phyloP scores from a whole-genome alignment of 2,113 vertebrate species.

The Ameiurus melas region DNA sequence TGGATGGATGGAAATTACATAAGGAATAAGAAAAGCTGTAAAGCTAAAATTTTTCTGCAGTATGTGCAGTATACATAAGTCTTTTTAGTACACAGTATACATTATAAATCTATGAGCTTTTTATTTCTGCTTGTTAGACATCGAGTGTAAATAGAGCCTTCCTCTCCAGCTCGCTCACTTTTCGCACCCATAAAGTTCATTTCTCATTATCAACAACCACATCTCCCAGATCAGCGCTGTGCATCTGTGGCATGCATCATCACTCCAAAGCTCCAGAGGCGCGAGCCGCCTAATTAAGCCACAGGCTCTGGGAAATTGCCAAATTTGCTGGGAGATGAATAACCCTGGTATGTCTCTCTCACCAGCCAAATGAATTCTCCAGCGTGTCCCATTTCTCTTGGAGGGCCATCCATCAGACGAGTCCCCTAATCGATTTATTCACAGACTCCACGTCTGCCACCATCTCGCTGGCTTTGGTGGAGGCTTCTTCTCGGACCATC shows the following conservation, averaged over 20 bases:
- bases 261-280: slow-evolving; percentile 55
- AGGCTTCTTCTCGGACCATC: neutral
- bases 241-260: slow-evolving; percentile 57
- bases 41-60: too few species aligned
- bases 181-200: slow-evolving; percentile 26
- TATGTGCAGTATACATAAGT: too few species aligned
- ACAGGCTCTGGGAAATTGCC: slow-evolving; percentile 62
- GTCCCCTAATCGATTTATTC: slow-evolving; percentile 71
- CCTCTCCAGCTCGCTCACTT: neutral
- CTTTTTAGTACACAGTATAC: too few species aligned
- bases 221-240: slow-evolving; percentile 49
- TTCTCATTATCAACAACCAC: slow-evolving; percentile 57
- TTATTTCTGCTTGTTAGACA: too few species aligned
- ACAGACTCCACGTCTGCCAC: slow-evolving; percentile 57
- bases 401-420: slow-evolving; percentile 70
- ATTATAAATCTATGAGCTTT: too few species aligned
- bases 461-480: slow-evolving; percentile 39
- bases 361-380: slow-evolving; percentile 70
- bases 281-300: slow-evolving; percentile 65
- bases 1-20: too few species aligned
- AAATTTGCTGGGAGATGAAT: slow-evolving; percentile 67
- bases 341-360: slow-evolving; percentile 61
- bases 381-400: slow-evolving; percentile 64
- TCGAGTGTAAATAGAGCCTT: neutral
- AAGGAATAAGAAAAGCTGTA: too few species aligned